Conservation (phyloP, 2,113 vertebrate genomes). For the Microtus pennsylvanicus region DNA sequence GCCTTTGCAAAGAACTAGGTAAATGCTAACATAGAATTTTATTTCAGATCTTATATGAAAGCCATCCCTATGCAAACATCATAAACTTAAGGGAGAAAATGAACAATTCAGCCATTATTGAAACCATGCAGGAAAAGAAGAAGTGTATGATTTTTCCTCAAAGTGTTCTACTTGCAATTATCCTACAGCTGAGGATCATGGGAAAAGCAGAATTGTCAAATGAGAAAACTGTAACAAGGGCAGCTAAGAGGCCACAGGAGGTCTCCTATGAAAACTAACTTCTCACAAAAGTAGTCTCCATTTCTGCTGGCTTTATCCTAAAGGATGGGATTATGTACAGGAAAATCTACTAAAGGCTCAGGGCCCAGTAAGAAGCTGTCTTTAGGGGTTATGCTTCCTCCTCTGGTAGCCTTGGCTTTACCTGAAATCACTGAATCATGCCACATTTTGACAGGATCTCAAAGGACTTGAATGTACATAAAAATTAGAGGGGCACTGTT, state of each 20-base stretch:
- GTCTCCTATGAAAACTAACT: background rate
- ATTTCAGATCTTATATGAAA: slow-evolving; percentile 43
- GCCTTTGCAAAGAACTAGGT: slow-evolving; percentile 31
- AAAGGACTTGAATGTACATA: background rate
- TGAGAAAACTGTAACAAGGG: background rate
- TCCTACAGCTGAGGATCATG: background rate
- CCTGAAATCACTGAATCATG: fast-evolving
- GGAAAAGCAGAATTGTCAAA: background rate
- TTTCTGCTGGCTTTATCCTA: background rate
- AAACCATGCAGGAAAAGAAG: background rate
- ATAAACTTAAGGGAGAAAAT: background rate
- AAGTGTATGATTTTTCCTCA: background rate
- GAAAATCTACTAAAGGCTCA: background rate
- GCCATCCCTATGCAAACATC: background rate
- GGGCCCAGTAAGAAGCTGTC: background rate
- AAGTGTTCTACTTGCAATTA: background rate
- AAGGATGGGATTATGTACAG: background rate
- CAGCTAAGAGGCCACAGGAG: background rate
- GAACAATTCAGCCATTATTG: slow-evolving; percentile 14
- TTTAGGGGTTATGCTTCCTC: background rate
- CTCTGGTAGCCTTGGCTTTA: background rate
- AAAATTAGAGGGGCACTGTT: background rate
- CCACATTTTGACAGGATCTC: background rate
- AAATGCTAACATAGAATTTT: background rate
- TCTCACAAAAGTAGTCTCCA: background rate